Evolutionary conservation across 1,140 invertebrate genomes (phyloP), one percentile per base, ranked within the genome.

Genomic region (Gryllus bimaculatus): DNA sequence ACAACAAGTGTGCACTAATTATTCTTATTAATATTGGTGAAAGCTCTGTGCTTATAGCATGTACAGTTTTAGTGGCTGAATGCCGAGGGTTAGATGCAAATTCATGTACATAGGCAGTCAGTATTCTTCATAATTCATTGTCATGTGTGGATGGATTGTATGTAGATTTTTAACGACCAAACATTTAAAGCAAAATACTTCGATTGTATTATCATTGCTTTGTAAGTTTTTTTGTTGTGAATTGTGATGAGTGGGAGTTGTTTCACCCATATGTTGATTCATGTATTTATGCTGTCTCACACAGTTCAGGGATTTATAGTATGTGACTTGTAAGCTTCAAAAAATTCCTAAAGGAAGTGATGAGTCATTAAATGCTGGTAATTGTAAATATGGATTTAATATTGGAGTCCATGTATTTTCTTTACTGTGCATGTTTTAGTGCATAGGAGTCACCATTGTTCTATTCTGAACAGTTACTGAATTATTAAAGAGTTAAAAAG

Each of bases 391-490:
- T 79, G 49, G 78, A 76, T 77, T 79, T 79, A 47, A 81, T 54
- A 79, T 74, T 48, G 39, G 66, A 79, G 78, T 79, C 75, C 75
- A 81, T 77, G 74, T 77, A 79, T 77, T 81, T 76, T 79, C 75
- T 77, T 84, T 81, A 83, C 84, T 86, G 83, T 86, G 86, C 86
- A 86, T 87, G 85, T 87, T 87, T 87, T 87, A 87, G 83, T 87
- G 86, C 85, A 87, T 87, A 86, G 85, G 84, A 84, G 78, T 73
- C 78, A 78, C 47, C 73, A 78, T 49, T 78, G 78, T 78, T 49
- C 78, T 20, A 47, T 49, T 47, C 66, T 49, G 78, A 18, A 18
- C 78, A 73, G 78, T 78, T 78, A 78, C 8, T 26, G 18, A 78
- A 78, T 66, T 13, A 13, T 66, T 13, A 66, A 66, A 18, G 18